These are phyloP conservation scores for Planiliza haematocheilus DNA, from an alignment of 2,113 vertebrate species.

Conservation along the genomic window DNA sequence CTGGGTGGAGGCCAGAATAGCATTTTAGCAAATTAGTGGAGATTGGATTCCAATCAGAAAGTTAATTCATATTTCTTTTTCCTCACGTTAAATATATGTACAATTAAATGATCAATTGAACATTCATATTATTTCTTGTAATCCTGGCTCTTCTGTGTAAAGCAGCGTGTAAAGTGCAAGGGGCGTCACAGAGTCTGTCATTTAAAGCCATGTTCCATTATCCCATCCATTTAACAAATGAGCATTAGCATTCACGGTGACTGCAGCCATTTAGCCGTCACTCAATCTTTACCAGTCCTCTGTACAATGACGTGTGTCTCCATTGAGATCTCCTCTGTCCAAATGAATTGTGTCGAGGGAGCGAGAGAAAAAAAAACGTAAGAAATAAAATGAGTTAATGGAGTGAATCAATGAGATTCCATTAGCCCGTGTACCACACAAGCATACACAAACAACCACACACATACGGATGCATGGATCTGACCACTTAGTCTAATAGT, in stretches of 20 bases:
- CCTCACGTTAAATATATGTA: not conserved
- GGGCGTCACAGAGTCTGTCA: slow-evolving; percentile 3
- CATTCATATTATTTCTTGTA: slow-evolving; percentile 6
- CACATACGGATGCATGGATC: slow-evolving; percentile 35
- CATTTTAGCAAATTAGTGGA: slow-evolving; percentile 29
- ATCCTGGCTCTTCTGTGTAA: slow-evolving; percentile 4
- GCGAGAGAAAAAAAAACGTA: slow-evolving; percentile 21
- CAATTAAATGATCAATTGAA: not conserved
- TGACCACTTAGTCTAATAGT: slow-evolving; percentile 63
- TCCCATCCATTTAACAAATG: slow-evolving; percentile 48
- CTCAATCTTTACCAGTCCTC: slow-evolving; percentile 49
- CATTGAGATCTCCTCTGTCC: slow-evolving; percentile 45
- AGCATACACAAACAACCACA: slow-evolving; percentile 8
- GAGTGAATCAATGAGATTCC: slow-evolving; percentile 71
- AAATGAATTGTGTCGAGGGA: slow-evolving; percentile 65
- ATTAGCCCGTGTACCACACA: slow-evolving; percentile 54
- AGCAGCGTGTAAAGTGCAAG: not conserved
- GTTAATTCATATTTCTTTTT: slow-evolving; percentile 11
- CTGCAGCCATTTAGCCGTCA: slow-evolving; percentile 45
- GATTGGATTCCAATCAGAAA: slow-evolving; percentile 13
- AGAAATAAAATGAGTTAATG: slow-evolving; percentile 69
- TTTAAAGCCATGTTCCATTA: slow-evolving; percentile 36
- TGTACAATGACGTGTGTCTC: slow-evolving; percentile 42
- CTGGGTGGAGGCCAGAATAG: slow-evolving; percentile 38
- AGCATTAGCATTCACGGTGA: slow-evolving; percentile 42